Base-by-base conservation (phyloP, 30 jellyfish, hydroid and myxozoan species). In the Mastigias papua region DNA sequence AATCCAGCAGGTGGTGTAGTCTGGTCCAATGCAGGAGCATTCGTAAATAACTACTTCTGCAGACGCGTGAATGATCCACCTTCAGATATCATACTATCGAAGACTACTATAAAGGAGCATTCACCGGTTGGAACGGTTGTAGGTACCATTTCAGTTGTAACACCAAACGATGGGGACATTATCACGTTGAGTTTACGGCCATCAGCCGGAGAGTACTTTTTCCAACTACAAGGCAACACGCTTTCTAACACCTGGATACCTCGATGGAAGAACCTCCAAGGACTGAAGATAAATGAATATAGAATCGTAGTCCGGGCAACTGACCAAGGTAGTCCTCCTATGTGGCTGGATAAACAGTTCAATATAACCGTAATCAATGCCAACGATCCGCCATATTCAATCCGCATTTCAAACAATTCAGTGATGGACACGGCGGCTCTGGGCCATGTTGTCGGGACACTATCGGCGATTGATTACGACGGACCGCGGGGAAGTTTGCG, bases 51-150 rank as follows among this genome's bases (percentile, higher is more conserved):
- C 25, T 83, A 75, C 48, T 93, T 21, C 78, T 93, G 98, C 91
- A 94, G 97, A 42, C 80, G 98, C n/a, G 29, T 63, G 20, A 89
- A 93, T 70, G 97, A 93, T 80, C 98, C 98, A 27, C 98, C 98
- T 21, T 27, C 78, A 15, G 46, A 68, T 29, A 64, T 93, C 29
- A 11, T 48, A 26, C 78, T 93, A 9, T 75, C 98, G 1, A 69
- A 81, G 46, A 69, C 23, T 2, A 89, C 81, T n/a, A n/a, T 89
- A 0, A 11, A 22, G 51, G 98, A 93, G 75, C 97, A 93, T 37
- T 81, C 97, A 0, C 90, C 96, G 23, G 58, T 64, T 15, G 96
- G 92, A 0, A 89, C 94, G 25, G 48, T 72, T 0, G 92, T 93
- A n/a, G 98, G 97, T 30, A 30, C 49, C 23, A 17, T 93, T 10